phyloP scores from a whole-genome alignment of 2,888 invertebrate genomes.

The Scrobipalpa costella region DNA sequence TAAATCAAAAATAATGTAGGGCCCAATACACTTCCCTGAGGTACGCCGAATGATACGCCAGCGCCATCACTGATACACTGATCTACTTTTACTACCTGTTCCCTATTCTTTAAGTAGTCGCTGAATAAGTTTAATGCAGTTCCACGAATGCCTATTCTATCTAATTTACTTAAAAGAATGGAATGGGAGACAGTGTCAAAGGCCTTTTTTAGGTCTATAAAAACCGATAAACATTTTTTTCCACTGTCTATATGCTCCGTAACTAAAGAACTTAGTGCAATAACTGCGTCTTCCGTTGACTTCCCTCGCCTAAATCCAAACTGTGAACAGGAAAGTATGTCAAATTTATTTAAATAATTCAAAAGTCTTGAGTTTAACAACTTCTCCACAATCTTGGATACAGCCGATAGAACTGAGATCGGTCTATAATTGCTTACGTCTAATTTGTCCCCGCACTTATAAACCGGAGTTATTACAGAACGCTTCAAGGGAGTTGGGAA shows the following conservation, averaged over 20 bases:
- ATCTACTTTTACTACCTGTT: not conserved
- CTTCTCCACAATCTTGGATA: constrained; percentile 2
- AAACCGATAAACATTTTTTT: constrained; percentile 6
- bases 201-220: constrained; percentile 4
- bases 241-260: not conserved
- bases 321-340: not conserved
- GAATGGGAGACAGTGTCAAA: too few relatives aligned
- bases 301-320: constrained; percentile 5
- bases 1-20: not conserved
- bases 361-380: not conserved
- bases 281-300: constrained; percentile 7
- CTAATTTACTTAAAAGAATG: not conserved
- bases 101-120: not conserved
- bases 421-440: not conserved
- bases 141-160: not conserved
- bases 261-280: not conserved
- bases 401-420: too few relatives aligned
- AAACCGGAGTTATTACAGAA: not conserved
- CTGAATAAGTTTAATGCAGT: not conserved
- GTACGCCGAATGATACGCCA: not conserved
- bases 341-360: not conserved
- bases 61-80: not conserved
- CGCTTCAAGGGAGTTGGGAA: not conserved
- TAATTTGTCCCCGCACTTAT: not conserved
- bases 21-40: constrained; percentile 5